Evolutionary conservation across 2,113 vertebrate genomes (phyloP), one percentile per base, ranked within the genome.

Genomic region (Esox niger): DNA sequence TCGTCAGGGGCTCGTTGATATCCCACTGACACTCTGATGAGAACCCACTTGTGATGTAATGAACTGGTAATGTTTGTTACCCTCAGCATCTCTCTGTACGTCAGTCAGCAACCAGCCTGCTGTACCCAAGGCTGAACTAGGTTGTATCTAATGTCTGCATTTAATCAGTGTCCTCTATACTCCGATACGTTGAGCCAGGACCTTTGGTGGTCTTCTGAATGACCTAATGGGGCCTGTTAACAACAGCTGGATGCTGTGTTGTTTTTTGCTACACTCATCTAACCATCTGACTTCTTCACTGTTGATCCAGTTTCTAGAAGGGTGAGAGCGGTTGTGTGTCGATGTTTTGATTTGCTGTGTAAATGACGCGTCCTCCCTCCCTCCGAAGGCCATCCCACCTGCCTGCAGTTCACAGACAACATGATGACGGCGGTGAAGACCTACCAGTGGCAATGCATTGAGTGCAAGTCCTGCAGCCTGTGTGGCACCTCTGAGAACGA

Each of bases 371-470:
- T 31, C 25, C 13, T 29, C 29, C 57, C 54, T 33, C 20, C 57
- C 31, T 21, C 43, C 23, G 68, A 88, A 98, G 97, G 97, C 84
- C 96, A 98, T 79, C 97, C 97, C 2, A 96, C 95, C 67, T 99
- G 97, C 81, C 92, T 99, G 89, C 96, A 99, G 90, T 99, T 98
- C 89, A 99, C 96, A 23, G 91, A 96, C 77, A 99, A 98, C 90
- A 99, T 98, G 96, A 98, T 95, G 15, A 94, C 94, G 86, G 96
- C 97, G 0, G 96, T 99, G 81, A 94, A 91, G 88, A 98, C 95
- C 73, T 99, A 98, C 91, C 95, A 96, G 88, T 99, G 97, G 96
- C 97, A 99, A 85, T 99, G 97, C 88, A 99, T 99, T 82, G 96
- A 99, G 84, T 99, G 97, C 93, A 98, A 99, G 86, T 98, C 96